Percentiles rank a stretch among this genome's conserved stretches.
Evolutionary conservation across 1,140 invertebrate species (phyloP).

Genomic region (Eurosta solidaginis): DNA sequence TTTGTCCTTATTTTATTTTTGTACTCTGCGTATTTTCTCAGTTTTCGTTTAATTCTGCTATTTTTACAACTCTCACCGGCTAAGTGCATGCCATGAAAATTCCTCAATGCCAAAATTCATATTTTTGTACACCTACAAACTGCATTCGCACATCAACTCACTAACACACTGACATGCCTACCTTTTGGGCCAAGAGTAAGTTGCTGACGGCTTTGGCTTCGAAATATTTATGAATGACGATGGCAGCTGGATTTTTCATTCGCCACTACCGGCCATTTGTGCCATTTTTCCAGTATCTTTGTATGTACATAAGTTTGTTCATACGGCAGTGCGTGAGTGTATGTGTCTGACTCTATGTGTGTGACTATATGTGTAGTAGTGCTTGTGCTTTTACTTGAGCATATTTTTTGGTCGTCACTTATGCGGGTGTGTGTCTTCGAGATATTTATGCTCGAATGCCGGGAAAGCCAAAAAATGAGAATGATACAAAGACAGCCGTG

Average conservation of each 20-base stretch:
- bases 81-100: background rate
- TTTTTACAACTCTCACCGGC: background rate
- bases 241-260: slow-evolving; percentile 20
- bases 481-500: background rate
- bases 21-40: background rate
- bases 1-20: background rate
- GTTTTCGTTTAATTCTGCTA: background rate
- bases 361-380: background rate
- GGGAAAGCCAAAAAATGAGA: background rate
- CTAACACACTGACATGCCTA: background rate
- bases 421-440: too few species aligned
- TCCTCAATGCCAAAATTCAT: background rate
- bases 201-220: background rate
- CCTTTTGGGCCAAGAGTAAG: slow-evolving; percentile 3
- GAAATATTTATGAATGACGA: slow-evolving; percentile 22
- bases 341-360: background rate
- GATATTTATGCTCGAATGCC: background rate
- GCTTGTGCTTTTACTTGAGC: too few species aligned
- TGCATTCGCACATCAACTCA: too few species aligned
- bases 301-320: background rate
- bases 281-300: background rate
- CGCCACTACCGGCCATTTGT: background rate
- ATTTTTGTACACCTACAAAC: background rate
- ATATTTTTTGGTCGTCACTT: too few species aligned
- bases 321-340: background rate